Evolutionary conservation across 2,888 invertebrate species (phyloP).

Genomic region (Panopea generosa): DNA sequence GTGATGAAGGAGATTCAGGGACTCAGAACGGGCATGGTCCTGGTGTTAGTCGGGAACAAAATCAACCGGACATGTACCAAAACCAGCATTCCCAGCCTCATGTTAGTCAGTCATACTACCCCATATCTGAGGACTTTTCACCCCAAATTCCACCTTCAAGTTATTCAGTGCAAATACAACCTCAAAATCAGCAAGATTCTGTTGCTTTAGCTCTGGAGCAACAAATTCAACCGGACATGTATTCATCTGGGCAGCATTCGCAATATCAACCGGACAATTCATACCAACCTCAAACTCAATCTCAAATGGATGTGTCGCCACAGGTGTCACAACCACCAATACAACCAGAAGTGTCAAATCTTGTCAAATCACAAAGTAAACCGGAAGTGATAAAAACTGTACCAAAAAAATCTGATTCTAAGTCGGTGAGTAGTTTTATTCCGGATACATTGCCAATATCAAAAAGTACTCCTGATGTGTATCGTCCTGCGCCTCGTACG

Average conservation of each 20-base stretch:
- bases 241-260: constrained; percentile 3
- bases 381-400: background rate
- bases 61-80: constrained; percentile 17
- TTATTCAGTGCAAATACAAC: constrained; percentile 32
- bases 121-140: constrained; percentile 58
- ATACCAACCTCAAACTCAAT: background rate
- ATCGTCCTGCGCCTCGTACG: constrained; percentile 32
- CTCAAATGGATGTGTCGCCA: background rate
- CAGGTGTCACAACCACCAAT: constrained; percentile 2
- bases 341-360: constrained; percentile 23
- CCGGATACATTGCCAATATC: constrained; percentile 54
- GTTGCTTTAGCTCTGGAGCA: background rate
- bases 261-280: constrained; percentile 8
- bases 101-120: constrained; percentile 65
- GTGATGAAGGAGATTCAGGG: constrained; percentile 2
- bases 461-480: constrained; percentile 45
- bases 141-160: constrained; percentile 49
- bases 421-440: constrained; percentile 30
- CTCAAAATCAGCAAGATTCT: no score
- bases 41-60: constrained; percentile 22
- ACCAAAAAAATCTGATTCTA: background rate
- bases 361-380: constrained; percentile 15
- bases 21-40: constrained; percentile 38
- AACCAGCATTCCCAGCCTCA: constrained; percentile 42
- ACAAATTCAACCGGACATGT: constrained; percentile 11